Base-by-base conservation (phyloP, 2,888 invertebrate species). In the Craniophora ligustri region DNA sequence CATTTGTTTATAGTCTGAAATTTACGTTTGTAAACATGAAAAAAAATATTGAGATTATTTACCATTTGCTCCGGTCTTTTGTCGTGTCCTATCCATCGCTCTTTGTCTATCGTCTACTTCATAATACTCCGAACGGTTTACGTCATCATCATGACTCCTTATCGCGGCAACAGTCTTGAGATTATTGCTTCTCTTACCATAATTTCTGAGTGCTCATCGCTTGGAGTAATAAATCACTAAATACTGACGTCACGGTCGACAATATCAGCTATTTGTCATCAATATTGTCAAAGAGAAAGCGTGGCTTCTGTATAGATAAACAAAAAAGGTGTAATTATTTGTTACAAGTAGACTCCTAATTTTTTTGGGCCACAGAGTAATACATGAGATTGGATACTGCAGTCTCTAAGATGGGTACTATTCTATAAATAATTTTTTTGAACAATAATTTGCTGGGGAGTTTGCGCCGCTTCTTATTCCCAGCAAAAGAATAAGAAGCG, bases 281-380 rank as follows among this genome's bases (percentile, higher is more conserved):
- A 46, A 75, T 54, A 63, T 42, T 36, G 48, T 38, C 48, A 46
- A 66, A 69, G 57, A 59, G 61, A 59, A 59, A 58, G 67, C 48
- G 60, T 66, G 75, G 89, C 89, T 89, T 81, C 89, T 78, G 89
- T 85, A 51, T 63, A 79, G 90, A 89, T 89, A 88, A 87, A 76
- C 62, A 45, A 62, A 75, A 75, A 66, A 73, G 73, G 76, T 73
- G 78, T 76, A 75, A 73, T 69, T 72, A 73, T 64, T 67, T 64
- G 65, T 67, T 69, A 69, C 70, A 32, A 35, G 44, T 31, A 75
- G 62, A 78, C 79, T 84, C 81, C 81, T 82, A 80, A 74, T 79
- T 79, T 79, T 79, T 67, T 5, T 38, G 65, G 46, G 35, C 42
- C 86, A 86, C 60, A 86, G 88, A 87, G 21, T 16, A 79, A 76